Conservation (phyloP, 2,113 vertebrate genomes). For the Peromyscus californicus region DNA sequence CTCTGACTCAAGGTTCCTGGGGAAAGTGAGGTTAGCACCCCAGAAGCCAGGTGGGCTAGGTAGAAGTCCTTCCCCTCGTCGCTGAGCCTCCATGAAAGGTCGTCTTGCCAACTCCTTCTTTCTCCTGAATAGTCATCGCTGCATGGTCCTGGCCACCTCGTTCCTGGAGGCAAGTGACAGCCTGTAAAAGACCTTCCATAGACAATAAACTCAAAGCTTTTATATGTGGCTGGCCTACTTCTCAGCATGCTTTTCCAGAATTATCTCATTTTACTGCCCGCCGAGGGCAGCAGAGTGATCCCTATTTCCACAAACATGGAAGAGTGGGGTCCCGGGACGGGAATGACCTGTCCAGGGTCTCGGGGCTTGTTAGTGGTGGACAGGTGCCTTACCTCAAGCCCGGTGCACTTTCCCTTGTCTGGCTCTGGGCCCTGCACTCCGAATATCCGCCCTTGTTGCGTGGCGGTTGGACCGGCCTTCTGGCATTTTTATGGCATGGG, state of each 20-base stretch:
- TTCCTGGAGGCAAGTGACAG: neutral
- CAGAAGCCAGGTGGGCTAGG: neutral
- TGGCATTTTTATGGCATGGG: constrained; percentile 54
- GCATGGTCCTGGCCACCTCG: neutral
- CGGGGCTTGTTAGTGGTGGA: neutral
- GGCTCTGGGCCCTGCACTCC: neutral
- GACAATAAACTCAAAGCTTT: constrained; percentile 43
- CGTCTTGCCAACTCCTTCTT: neutral
- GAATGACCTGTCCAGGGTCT: neutral
- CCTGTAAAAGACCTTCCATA: constrained; percentile 13
- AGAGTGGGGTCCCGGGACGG: constrained; percentile 20
- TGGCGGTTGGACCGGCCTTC: constrained; percentile 45
- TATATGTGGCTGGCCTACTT: constrained; percentile 68
- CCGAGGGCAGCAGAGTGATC: constrained; percentile 49
- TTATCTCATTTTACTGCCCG: constrained; percentile 60
- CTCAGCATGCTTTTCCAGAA: constrained; percentile 47
- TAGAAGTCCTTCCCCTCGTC: neutral
- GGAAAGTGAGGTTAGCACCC: neutral
- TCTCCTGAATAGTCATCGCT: neutral
- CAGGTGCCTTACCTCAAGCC: neutral
- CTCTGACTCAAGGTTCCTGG: neutral
- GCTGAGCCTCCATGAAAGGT: neutral
- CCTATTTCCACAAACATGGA: constrained; percentile 45
- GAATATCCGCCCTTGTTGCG: neutral
- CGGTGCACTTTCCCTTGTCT: neutral